These are phyloP conservation scores for Litocranius walleri DNA, from an alignment of 2,113 vertebrate genomes.

Conservation along the genomic window DNA sequence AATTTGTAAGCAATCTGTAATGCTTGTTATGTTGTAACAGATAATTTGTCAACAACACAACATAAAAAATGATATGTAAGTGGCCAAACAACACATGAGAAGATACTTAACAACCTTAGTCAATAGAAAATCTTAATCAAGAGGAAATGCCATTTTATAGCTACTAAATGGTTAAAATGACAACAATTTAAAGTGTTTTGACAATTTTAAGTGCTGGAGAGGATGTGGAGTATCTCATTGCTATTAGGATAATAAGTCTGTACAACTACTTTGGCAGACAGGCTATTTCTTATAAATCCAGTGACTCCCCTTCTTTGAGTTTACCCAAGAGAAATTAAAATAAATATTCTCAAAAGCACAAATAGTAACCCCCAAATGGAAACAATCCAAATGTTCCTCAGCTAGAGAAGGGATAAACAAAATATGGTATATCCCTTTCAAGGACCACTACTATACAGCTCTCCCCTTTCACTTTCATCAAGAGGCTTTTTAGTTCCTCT, in stretches of 20 bases:
- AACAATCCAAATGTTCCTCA: not conserved
- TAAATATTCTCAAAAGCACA: not conserved
- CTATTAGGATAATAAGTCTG: not conserved
- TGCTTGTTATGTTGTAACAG: not conserved
- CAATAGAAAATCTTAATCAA: not conserved
- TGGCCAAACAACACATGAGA: not conserved
- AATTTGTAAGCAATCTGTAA: not conserved
- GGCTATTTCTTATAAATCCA: not conserved
- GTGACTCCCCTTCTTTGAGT: not conserved
- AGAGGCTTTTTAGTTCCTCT: too few species aligned
- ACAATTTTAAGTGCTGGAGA: not conserved
- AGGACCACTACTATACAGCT: too few species aligned
- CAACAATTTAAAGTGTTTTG: not conserved
- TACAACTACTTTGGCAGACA: not conserved
- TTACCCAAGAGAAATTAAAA: not conserved
- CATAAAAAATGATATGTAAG: not conserved
- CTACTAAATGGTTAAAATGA: not conserved
- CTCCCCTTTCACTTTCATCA: too few species aligned
- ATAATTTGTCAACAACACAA: not conserved
- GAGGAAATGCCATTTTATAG: not conserved
- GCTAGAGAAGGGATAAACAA: not conserved
- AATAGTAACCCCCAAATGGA: not conserved
- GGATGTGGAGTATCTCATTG: not conserved
- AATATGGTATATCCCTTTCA: not conserved
- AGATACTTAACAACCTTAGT: not conserved